A percentile compares a stretch with the other conserved stretches of the same genome.
Evolutionary conservation across 2,797 vertebrate genomes (phyloP).

Genomic region (Hydrophis major): DNA sequence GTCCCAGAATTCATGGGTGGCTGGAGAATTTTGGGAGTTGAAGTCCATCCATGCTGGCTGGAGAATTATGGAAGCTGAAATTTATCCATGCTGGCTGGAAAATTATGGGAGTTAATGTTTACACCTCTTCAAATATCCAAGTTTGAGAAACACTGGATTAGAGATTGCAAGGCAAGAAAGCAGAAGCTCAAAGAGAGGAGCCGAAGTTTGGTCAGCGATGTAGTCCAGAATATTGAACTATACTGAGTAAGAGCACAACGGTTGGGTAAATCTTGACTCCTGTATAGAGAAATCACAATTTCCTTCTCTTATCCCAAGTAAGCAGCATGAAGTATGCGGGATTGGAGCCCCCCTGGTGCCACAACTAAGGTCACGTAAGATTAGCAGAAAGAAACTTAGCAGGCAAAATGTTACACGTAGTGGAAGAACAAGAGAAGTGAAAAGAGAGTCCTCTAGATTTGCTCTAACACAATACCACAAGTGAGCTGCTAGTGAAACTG

Average conservation of each 20-base stretch:
- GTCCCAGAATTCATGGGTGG: background rate
- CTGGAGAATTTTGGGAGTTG: background rate
- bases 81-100: background rate
- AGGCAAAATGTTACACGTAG: background rate
- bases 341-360: background rate
- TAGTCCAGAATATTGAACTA: background rate
- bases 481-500: background rate
- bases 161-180: background rate
- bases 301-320: background rate
- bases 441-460: background rate
- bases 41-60: background rate
- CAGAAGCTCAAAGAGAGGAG: background rate
- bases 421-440: background rate
- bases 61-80: background rate
- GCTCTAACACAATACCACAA: background rate
- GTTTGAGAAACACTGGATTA: background rate
- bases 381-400: background rate
- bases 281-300: too few relatives aligned
- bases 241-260: background rate
- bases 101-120: background rate
- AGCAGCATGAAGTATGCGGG: background rate
- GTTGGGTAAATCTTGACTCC: background rate
- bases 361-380: background rate
- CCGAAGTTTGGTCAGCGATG: background rate
- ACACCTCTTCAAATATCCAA: background rate